Percentiles rank a stretch among this genome's conserved stretches.
Conservation (phyloP, 2,888 invertebrate species). For the Acronicta leporina region DNA sequence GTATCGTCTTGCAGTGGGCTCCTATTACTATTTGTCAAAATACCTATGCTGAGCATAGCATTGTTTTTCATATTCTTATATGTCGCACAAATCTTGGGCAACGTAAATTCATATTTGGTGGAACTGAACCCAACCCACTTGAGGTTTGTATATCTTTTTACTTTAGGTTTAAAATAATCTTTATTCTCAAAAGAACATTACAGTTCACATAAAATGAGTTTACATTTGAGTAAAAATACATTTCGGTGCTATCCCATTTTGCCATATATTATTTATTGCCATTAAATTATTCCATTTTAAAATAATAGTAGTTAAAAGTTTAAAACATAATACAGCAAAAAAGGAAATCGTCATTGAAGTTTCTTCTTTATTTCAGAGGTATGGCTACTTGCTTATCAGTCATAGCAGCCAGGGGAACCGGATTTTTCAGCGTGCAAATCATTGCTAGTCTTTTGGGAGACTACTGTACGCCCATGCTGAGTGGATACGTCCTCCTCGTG, state of each 20-base stretch:
- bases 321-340: neutral
- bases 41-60: slow-evolving; percentile 73
- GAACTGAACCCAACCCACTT: slow-evolving; percentile 81
- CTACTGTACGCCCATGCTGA: slow-evolving; percentile 73
- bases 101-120: slow-evolving; percentile 78
- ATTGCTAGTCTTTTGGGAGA: slow-evolving; percentile 71
- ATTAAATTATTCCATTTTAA: too few relatives aligned
- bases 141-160: slow-evolving; percentile 63
- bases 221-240: too few relatives aligned
- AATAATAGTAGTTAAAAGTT: neutral
- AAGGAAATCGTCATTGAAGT: neutral
- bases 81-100: slow-evolving; percentile 76
- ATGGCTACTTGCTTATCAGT: slow-evolving; percentile 82
- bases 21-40: slow-evolving; percentile 67
- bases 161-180: too few relatives aligned
- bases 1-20: slow-evolving; percentile 66
- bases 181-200: too few relatives aligned
- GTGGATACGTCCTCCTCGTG: slow-evolving; percentile 71
- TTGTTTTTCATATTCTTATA: slow-evolving; percentile 77
- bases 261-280: too few relatives aligned
- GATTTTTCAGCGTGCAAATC: slow-evolving; percentile 79
- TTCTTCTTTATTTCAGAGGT: slow-evolving; percentile 67
- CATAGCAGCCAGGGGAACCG: slow-evolving; percentile 79
- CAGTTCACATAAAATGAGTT: too few relatives aligned
- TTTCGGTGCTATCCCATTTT: too few relatives aligned